phyloP scores from a whole-genome alignment of 1,140 invertebrate species.

The Drosophila rufa region DNA sequence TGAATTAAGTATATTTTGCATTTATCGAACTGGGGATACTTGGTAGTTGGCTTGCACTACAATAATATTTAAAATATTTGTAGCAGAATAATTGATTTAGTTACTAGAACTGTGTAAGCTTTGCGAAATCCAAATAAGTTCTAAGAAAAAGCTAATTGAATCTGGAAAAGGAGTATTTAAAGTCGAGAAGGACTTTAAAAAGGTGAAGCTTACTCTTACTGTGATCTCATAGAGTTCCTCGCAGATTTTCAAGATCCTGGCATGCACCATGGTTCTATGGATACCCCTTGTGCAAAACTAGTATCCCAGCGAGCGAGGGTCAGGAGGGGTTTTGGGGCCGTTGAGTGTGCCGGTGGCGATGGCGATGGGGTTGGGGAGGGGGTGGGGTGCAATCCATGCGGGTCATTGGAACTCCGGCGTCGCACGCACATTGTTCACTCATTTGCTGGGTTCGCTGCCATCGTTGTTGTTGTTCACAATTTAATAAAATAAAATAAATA shows the following conservation, averaged over 20 bases:
- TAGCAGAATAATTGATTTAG: background rate
- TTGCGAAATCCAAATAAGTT: background rate
- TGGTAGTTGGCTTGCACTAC: background rate
- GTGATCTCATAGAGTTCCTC: too few relatives aligned
- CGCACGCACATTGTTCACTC: slow-evolving; percentile 73
- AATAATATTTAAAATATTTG: background rate
- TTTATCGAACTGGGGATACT: slow-evolving; percentile 22
- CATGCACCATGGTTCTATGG: slow-evolving; percentile 8
- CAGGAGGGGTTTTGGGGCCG: background rate
- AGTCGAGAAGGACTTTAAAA: too few relatives aligned
- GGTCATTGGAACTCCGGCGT: slow-evolving; percentile 78
- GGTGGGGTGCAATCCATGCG: slow-evolving; percentile 54
- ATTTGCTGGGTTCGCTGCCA: slow-evolving; percentile 34
- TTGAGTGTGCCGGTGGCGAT: slow-evolving; percentile 2
- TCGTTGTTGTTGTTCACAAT: slow-evolving; percentile 52
- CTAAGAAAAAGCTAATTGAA: background rate
- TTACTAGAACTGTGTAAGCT: background rate
- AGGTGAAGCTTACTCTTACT: too few relatives aligned
- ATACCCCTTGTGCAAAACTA: slow-evolving; percentile 40
- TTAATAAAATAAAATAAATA: slow-evolving; percentile 78
- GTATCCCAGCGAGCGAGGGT: slow-evolving; percentile 7
- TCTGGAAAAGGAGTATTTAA: background rate
- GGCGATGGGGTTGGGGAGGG: background rate
- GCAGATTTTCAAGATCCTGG: background rate
- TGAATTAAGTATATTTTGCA: background rate